A percentile compares a stretch with the other conserved stretches of the same genome.
Evolutionary conservation across 2,888 invertebrate genomes (phyloP).

Genomic region (Parasteatoda lunata): DNA sequence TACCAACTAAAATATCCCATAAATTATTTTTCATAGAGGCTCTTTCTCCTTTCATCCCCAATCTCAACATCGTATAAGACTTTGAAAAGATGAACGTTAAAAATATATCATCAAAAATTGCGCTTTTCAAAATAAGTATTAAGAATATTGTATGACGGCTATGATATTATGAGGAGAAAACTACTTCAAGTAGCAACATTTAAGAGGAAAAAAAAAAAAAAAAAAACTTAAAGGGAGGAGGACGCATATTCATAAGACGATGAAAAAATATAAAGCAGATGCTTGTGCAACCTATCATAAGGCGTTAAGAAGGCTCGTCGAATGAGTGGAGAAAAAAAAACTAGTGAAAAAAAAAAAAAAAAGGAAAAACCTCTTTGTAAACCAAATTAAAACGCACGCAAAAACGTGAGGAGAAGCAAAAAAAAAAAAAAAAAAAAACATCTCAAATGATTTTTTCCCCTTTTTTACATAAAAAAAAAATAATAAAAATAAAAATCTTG

Average conservation of each 20-base stretch:
- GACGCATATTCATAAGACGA: neutral
- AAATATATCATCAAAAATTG: conserved; percentile 18
- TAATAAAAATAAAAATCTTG: conserved; percentile 2
- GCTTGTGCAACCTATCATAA: neutral
- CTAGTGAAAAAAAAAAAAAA: neutral
- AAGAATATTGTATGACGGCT: conserved; percentile 33
- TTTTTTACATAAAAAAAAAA: neutral
- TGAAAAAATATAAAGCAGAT: neutral
- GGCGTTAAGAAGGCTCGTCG: neutral
- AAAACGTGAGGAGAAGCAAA: conserved; percentile 4
- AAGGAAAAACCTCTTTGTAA: conserved; percentile 2
- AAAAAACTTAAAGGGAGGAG: conserved; percentile 4
- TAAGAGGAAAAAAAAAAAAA: conserved; percentile 10
- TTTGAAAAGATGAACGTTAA: conserved; percentile 20
- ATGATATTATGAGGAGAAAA: conserved; percentile 2
- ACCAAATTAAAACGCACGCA: conserved; percentile 56
- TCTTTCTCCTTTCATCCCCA: neutral
- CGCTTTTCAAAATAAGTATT: conserved; percentile 42
- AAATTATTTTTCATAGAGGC: too few species aligned
- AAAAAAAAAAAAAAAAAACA: conserved; percentile 30
- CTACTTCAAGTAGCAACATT: conserved; percentile 8
- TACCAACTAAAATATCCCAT: too few species aligned
- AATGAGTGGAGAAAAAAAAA: neutral
- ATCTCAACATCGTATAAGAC: conserved; percentile 40
- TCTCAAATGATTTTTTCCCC: neutral